Percentiles rank a stretch among this genome's conserved stretches.
Conservation (phyloP, 2,797 vertebrate genomes). For the Oryzias dopingdopingensis region DNA sequence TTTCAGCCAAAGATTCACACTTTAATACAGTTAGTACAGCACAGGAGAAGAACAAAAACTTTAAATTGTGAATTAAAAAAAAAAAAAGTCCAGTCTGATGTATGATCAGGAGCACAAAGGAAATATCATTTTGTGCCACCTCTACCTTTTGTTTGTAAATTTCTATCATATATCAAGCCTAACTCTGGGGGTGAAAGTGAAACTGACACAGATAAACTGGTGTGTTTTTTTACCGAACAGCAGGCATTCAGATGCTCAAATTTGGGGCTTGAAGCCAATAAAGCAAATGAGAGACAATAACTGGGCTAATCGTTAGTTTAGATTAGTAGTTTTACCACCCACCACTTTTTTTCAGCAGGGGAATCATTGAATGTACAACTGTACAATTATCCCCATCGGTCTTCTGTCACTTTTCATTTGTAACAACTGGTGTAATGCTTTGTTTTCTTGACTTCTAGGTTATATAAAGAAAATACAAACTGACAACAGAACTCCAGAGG, state of each 20-base stretch:
- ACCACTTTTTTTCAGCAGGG: slow-evolving; percentile 40
- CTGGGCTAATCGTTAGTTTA: slow-evolving; percentile 36
- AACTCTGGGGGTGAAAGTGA: slow-evolving; percentile 7
- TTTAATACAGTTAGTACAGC: neutral
- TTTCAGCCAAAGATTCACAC: neutral
- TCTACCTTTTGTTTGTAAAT: slow-evolving; percentile 1
- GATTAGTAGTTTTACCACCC: slow-evolving; percentile 30
- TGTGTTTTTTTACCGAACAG: slow-evolving; percentile 1
- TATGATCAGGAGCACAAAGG: neutral
- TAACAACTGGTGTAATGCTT: slow-evolving; percentile 16
- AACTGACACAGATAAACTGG: neutral
- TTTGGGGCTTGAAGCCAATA: slow-evolving; percentile 21
- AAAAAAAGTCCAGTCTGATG: neutral
- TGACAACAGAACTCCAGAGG: slow-evolving; percentile 55
- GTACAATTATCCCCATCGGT: slow-evolving; percentile 30
- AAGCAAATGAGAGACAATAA: slow-evolving; percentile 21
- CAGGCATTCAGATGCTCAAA: slow-evolving; percentile 10
- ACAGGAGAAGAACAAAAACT: neutral
- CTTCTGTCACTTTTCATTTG: slow-evolving; percentile 31
- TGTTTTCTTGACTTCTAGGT: slow-evolving; percentile 22
- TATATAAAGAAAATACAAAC: slow-evolving; percentile 48
- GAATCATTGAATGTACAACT: slow-evolving; percentile 36
- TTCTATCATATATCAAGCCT: neutral
- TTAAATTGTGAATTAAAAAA: neutral
- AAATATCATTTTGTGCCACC: neutral